Base-by-base conservation (phyloP, 2,113 vertebrate species). In the Siniperca chuatsi region DNA sequence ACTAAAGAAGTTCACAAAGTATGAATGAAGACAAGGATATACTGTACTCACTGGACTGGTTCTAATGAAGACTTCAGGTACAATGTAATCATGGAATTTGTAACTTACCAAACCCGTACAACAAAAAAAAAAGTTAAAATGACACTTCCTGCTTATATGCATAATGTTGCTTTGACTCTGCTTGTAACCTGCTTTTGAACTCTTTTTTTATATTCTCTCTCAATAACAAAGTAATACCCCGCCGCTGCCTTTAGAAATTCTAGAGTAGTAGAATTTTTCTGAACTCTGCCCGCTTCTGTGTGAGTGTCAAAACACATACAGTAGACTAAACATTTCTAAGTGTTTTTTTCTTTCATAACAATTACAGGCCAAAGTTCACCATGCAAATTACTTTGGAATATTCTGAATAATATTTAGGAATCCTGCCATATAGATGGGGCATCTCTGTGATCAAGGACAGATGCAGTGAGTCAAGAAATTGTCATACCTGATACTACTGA, bases 161-260 rank as follows among this genome's bases (percentile, higher is more conserved):
- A 89, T 84, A 86, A 62, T 44, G 87, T 89, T 78, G 88, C 89
- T 93, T 89, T 78, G 77, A 89, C 67, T 89, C 74, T 15, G 57
- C 92, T 92, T 88, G 83, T 90, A 86, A 92, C 84, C 89, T 83
- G 87, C 91, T 92, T 89, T 90, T 79, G 79, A 89, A 85, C 87
- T 92, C 88, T 88, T 94, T 88, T 94, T 93, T 92, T 92, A 89
- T 93, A 93, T 86, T 68, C 58, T 78, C 85, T 81, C 89, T 87
- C 69, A 68, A 84, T 72, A 86, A 92, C 81, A 79, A 86, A 88
- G 76, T 90, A 78, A 88, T 57, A 78, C 84, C 91, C 91, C 68
- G 78, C 82, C n/a, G 90, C 92, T 94, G 91, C 93, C 94, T 94
- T 94, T 94, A 92, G 92, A 86, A 81, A 78, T 73, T 82, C 76